These are phyloP conservation scores for Sternarchorhynchus goeldii DNA, from an alignment of 2,797 vertebrate genomes.

Conservation along the genomic window DNA sequence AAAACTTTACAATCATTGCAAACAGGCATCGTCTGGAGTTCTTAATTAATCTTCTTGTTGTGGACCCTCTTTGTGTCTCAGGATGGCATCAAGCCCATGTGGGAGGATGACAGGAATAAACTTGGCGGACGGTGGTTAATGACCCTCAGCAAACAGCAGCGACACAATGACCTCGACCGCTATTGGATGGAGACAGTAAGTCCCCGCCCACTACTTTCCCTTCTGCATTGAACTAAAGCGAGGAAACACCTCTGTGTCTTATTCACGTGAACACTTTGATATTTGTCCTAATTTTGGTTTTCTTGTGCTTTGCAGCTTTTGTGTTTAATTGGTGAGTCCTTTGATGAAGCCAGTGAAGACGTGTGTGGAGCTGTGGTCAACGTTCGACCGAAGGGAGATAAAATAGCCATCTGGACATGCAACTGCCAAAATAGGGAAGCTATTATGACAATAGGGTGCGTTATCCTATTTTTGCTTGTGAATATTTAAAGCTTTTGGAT, in stretches of 20 bases:
- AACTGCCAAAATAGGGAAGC: conserved; percentile 84
- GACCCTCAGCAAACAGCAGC: conserved; percentile 82
- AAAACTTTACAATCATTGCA: not conserved
- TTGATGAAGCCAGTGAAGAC: conserved; percentile 82
- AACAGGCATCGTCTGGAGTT: not conserved
- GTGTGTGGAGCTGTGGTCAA: conserved; percentile 85
- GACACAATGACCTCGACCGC: conserved; percentile 83
- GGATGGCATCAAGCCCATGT: conserved; percentile 86
- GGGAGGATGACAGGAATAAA: conserved; percentile 85
- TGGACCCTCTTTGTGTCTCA: conserved; percentile 50
- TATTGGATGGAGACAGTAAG: conserved; percentile 85
- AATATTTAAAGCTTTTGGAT: not conserved
- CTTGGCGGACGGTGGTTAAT: conserved; percentile 84
- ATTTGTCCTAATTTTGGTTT: not conserved
- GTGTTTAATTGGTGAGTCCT: conserved; percentile 85
- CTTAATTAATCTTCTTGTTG: not conserved
- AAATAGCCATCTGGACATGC: conserved; percentile 84
- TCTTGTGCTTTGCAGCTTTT: conserved; percentile 71
- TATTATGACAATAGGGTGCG: conserved; percentile 85
- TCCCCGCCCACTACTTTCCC: not conserved
- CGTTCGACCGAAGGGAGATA: conserved; percentile 82
- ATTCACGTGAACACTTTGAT: not conserved
- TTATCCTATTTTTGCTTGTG: not conserved
- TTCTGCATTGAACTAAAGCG: not conserved
- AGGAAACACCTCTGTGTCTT: not conserved